phyloP scores from a whole-genome alignment of 2,797 vertebrate species.

The Taenioides sp. region DNA sequence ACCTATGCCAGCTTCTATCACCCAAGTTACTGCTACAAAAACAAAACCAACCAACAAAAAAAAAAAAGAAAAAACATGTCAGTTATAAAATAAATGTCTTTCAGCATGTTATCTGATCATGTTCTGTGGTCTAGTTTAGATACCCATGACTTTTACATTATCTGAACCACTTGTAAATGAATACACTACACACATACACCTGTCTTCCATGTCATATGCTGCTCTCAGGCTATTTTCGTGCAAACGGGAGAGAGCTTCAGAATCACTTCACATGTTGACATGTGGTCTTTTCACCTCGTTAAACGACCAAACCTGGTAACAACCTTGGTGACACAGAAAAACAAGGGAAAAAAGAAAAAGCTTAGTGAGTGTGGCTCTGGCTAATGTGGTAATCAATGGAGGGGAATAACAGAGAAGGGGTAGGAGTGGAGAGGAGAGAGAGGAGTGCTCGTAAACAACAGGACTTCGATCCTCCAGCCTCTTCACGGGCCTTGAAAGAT shows the following conservation, averaged over 20 bases:
- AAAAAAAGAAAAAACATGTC: too few relatives aligned
- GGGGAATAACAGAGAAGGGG: constrained; percentile 28
- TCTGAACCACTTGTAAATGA: too few relatives aligned
- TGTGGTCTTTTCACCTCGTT: constrained; percentile 60
- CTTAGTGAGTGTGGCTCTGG: constrained; percentile 11
- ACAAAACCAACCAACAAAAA: neutral
- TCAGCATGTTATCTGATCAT: neutral
- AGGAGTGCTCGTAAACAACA: constrained; percentile 37
- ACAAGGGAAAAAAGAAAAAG: constrained; percentile 5
- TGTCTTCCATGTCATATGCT: too few relatives aligned
- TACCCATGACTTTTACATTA: too few relatives aligned
- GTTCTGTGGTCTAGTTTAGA: neutral
- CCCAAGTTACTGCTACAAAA: neutral
- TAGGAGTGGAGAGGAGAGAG: constrained; percentile 28
- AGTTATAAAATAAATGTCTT: too few relatives aligned
- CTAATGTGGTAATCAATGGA: constrained; percentile 63
- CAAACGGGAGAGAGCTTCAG: constrained; percentile 27
- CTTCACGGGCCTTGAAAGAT: constrained; percentile 39
- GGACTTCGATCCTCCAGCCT: constrained; percentile 37
- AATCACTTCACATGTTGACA: constrained; percentile 56
- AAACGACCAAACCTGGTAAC: constrained; percentile 38
- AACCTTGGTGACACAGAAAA: constrained; percentile 46
- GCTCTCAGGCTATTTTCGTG: constrained; percentile 12
- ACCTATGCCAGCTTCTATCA: neutral
- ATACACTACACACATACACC: too few relatives aligned